Conservation (phyloP, 1,140 invertebrate genomes). For the Chionoecetes opilio region DNA sequence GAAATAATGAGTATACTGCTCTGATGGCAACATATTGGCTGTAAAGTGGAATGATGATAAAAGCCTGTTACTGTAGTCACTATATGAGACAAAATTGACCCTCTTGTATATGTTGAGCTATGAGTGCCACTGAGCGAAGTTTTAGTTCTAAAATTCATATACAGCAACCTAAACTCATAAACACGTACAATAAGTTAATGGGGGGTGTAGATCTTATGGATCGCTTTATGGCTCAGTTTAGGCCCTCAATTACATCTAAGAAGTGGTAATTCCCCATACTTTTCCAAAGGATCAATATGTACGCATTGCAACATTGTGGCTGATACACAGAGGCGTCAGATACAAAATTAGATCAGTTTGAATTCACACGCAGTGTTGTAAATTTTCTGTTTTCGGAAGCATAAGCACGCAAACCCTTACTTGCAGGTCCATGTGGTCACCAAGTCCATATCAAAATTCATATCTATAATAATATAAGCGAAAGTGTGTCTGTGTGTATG, state of each 20-base stretch:
- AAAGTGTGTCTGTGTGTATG: too few relatives aligned
- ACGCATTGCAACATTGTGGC: constrained; percentile 47
- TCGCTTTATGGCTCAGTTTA: constrained; percentile 36
- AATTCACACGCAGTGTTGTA: constrained; percentile 53
- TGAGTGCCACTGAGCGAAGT: constrained; percentile 7
- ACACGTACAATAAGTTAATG: constrained; percentile 29
- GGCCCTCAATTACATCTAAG: constrained; percentile 21
- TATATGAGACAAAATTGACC: constrained; percentile 38
- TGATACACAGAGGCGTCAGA: constrained; percentile 42
- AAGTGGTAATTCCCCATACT: constrained; percentile 47
- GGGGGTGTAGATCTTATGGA: constrained; percentile 42
- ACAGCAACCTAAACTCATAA: neutral
- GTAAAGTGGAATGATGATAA: constrained; percentile 51
- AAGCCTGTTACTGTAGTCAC: constrained; percentile 49
- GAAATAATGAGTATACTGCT: neutral
- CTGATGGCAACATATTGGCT: constrained; percentile 55
- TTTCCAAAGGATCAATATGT: constrained; percentile 53
- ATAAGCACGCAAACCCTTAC: too few relatives aligned
- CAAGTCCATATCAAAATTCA: too few relatives aligned
- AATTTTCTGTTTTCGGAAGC: too few relatives aligned
- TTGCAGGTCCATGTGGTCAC: too few relatives aligned
- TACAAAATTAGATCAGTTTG: constrained; percentile 49
- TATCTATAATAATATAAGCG: too few relatives aligned
- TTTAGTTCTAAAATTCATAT: neutral
- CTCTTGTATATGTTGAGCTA: constrained; percentile 41